Evolutionary conservation across 1,140 invertebrate species (phyloP), one percentile per base, ranked within the genome.

Genomic region (Sitophilus oryzae): DNA sequence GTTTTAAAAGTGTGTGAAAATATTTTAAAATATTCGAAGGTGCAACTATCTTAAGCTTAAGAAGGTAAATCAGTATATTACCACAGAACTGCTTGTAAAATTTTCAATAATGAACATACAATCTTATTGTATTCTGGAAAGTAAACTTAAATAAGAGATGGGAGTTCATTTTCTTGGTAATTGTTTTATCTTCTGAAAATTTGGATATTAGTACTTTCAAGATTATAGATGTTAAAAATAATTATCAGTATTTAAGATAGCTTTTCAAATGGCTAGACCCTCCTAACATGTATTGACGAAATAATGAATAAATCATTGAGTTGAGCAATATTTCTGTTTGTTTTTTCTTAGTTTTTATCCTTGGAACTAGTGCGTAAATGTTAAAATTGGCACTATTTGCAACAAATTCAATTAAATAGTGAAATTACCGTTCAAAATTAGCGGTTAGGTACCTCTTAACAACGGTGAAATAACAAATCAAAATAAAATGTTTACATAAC

Each of bases 181-280:
- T 19, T 25, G 21, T 30, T 18, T 18, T 3, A 18, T 9, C 15
- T 19, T 42, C 19, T 42, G 40, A 20, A 16, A 38, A 38, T 49
- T 49, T 15, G 36, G 36, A 38, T 38, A 49, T 8, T 20, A 46
- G 44, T 6, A 34, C 19, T 45, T 46, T 46, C 16, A 54, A 55
- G 44, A 51, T 62, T 61, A 64, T 67, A 66, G 63, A 69, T 67
- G 63, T 67, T 66, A 65, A 66, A 65, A 63, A 61, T 61, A 68
- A 70, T 70, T 69, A 70, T 70, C 69, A 71, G 69, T 71, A 71
- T 71, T 71, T 69, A 71, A 64, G 52, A 67, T 71, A 68, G 67
- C 67, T 68, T 69, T 64, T 71, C 64, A 61, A 68, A 67, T 61
- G 67, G 66, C 66, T 71, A 70, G 66, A 70, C 66, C 68, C 66